Conservation (phyloP, 2,113 vertebrate genomes). For the Spermophilus dauricus region DNA sequence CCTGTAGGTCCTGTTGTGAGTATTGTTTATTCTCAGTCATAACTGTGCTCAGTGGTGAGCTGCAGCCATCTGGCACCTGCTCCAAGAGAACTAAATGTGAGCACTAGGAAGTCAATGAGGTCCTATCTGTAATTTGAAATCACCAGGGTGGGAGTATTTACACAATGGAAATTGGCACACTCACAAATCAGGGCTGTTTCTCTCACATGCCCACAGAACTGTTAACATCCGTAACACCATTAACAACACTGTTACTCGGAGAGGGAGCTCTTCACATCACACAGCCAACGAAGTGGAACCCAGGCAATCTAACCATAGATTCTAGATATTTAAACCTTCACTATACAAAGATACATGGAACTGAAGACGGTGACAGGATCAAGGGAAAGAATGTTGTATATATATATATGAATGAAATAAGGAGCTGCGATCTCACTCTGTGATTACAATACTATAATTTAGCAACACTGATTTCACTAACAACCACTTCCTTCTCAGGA, state of each 20-base stretch:
- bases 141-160: background rate
- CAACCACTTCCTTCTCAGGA: background rate
- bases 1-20: background rate
- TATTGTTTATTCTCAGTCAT: background rate
- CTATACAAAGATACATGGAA: background rate
- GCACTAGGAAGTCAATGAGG: background rate
- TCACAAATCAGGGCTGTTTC: background rate
- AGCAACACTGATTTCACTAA: background rate
- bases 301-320: background rate
- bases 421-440: background rate
- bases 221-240: too few relatives aligned
- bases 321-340: background rate
- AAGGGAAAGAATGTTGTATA: background rate
- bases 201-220: background rate
- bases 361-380: background rate
- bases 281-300: background rate
- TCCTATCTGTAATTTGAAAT: background rate
- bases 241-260: too few relatives aligned
- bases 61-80: background rate
- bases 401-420: background rate
- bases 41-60: too few relatives aligned
- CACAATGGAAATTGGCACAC: background rate
- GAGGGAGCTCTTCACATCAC: background rate
- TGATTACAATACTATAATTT: background rate
- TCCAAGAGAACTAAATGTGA: background rate